Percentiles rank a stretch among this genome's conserved stretches.
Evolutionary conservation across 2,888 invertebrate genomes (phyloP).

Genomic region (Agonopterix arenella): DNA sequence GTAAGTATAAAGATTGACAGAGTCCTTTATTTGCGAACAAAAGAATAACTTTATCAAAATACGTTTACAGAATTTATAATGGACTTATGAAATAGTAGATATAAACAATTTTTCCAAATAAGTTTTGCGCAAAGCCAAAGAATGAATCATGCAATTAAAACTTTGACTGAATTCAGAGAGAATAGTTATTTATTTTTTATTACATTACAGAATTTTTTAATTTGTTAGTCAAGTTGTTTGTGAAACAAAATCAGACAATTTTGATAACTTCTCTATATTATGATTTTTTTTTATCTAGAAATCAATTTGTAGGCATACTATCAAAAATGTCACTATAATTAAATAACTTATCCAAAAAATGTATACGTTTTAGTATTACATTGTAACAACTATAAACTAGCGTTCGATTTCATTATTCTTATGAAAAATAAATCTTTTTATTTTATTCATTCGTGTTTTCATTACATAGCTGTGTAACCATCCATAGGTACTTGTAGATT

Average conservation of each 20-base stretch:
- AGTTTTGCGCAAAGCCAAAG: constrained; percentile 9
- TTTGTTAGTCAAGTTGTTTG: no score
- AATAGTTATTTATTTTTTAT: not conserved
- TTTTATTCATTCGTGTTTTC: constrained; percentile 16
- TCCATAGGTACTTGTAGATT: no score
- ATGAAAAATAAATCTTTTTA: constrained; percentile 15
- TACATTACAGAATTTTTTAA: no score
- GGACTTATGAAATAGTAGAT: not conserved
- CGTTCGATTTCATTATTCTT: not conserved
- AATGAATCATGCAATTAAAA: constrained; percentile 4
- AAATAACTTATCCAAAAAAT: constrained; percentile 20
- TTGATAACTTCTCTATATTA: no score
- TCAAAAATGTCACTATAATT: not conserved
- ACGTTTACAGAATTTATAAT: not conserved
- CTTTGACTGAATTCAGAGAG: not conserved
- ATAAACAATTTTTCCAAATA: not conserved
- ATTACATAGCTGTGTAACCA: no score
- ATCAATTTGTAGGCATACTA: not conserved
- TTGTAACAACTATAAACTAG: constrained; percentile 30
- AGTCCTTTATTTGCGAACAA: not conserved
- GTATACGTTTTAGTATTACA: constrained; percentile 71
- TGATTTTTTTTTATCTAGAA: not conserved
- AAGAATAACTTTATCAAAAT: constrained; percentile 4
- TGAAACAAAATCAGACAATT: no score
- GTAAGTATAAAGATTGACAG: not conserved